Evolutionary conservation across 2,113 vertebrate genomes (phyloP).

Genomic region (Rhinopomastus cyanomelas): DNA sequence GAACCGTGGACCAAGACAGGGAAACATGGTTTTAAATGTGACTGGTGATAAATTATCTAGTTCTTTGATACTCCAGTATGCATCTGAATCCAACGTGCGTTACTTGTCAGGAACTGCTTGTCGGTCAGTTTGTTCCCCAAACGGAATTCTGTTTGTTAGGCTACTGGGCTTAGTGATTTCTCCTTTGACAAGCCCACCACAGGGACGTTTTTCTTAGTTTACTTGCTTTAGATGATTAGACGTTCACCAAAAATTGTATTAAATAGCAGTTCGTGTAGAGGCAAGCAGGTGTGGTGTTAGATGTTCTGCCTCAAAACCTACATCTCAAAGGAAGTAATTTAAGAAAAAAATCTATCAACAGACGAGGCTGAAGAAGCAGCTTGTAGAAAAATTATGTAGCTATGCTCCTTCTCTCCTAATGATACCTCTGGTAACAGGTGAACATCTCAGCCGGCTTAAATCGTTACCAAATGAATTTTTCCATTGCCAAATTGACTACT

Average conservation of each 20-base stretch:
- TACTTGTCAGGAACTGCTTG: slow-evolving; percentile 34
- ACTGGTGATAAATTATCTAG: slow-evolving; percentile 72
- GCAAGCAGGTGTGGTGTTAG: background rate
- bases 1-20: slow-evolving; percentile 61
- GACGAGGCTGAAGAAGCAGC: background rate
- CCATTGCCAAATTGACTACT: slow-evolving; percentile 62
- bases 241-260: background rate
- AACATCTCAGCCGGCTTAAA: slow-evolving; percentile 1
- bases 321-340: background rate
- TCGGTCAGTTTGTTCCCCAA: slow-evolving; percentile 29
- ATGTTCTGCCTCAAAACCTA: background rate
- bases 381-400: background rate
- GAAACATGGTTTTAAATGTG: slow-evolving; percentile 57
- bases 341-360: background rate
- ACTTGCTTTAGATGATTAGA: background rate
- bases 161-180: slow-evolving; percentile 21
- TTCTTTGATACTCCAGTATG: slow-evolving; percentile 41
- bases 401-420: background rate
- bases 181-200: slow-evolving; percentile 22
- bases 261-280: background rate
- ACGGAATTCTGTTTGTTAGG: slow-evolving; percentile 56
- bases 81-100: slow-evolving; percentile 39
- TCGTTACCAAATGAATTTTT: slow-evolving; percentile 60
- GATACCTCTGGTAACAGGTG: slow-evolving; percentile 2
- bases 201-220: slow-evolving; percentile 37